Percentiles rank a stretch among this genome's conserved stretches.
phyloP scores from a whole-genome alignment of 2,113 vertebrate genomes.

The Calypte anna region DNA sequence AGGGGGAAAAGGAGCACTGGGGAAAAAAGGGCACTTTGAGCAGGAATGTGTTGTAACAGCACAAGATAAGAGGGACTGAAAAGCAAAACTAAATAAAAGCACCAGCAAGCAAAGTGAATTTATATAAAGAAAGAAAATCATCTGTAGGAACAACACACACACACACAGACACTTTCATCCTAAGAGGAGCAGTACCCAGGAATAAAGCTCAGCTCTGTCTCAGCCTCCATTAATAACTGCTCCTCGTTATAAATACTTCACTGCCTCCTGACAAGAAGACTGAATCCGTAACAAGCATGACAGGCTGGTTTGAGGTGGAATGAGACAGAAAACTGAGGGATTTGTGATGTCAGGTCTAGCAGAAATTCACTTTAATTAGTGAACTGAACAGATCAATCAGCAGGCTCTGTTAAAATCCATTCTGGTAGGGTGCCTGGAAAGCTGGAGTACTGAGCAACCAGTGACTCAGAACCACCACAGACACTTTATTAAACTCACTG shows the following conservation, averaged over 20 bases:
- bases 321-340: background rate
- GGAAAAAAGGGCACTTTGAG: background rate
- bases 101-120: background rate
- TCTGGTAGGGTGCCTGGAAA: background rate
- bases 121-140: background rate
- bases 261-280: background rate
- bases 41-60: fast-evolving
- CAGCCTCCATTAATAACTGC: background rate
- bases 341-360: background rate
- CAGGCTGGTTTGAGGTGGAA: background rate
- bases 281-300: fast-evolving
- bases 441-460: background rate
- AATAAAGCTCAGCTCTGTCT: background rate
- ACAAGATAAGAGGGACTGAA: fast-evolving
- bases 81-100: background rate
- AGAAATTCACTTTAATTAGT: background rate
- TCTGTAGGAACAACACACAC: fast-evolving
- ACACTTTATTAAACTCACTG: background rate
- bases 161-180: fast-evolving
- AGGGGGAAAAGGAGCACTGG: too few species aligned
- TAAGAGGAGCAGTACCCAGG: fast-evolving
- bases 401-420: background rate
- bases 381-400: background rate
- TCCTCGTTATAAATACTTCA: background rate
- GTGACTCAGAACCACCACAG: background rate